These are phyloP conservation scores for Cyclophora punctaria DNA, from an alignment of 2,888 invertebrate genomes.

Conservation along the genomic window DNA sequence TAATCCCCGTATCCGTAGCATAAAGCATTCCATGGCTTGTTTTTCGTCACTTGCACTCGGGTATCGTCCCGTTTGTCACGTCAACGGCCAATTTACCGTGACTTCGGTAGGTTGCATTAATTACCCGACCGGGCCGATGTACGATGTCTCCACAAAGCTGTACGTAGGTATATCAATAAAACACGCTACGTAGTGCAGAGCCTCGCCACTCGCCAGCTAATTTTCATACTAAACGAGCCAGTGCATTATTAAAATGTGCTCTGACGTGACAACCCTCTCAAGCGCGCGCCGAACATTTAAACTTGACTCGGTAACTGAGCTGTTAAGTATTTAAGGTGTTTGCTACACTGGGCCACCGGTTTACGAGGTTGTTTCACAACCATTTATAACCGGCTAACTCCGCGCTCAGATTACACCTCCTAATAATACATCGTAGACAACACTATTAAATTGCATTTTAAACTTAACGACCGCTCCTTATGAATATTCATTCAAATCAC, in stretches of 20 bases:
- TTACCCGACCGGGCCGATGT: constrained; percentile 31
- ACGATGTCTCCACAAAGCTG: constrained; percentile 21
- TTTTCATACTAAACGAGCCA: constrained; percentile 72
- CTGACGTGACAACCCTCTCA: constrained; percentile 57
- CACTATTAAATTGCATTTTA: background rate
- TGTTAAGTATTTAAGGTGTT: constrained; percentile 55
- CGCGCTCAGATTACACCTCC: constrained; percentile 16
- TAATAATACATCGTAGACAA: constrained; percentile 15
- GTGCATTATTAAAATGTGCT: constrained; percentile 70
- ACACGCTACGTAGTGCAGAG: constrained; percentile 36
- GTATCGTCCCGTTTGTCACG: constrained; percentile 15
- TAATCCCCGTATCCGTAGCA: background rate
- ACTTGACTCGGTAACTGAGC: constrained; percentile 49
- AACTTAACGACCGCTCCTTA: no score
- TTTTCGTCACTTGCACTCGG: constrained; percentile 14
- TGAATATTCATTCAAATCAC: no score
- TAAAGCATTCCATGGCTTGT: constrained; percentile 15
- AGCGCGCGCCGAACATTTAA: constrained; percentile 51
- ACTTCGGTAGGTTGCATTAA: constrained; percentile 28
- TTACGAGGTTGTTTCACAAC: constrained; percentile 28
- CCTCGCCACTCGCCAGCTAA: constrained; percentile 54
- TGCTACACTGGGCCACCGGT: constrained; percentile 40
- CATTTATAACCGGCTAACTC: constrained; percentile 16
- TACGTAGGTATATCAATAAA: constrained; percentile 48
- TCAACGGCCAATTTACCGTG: constrained; percentile 18